Conservation (phyloP, 2,888 invertebrate genomes). For the Sminthurinus aureus region DNA sequence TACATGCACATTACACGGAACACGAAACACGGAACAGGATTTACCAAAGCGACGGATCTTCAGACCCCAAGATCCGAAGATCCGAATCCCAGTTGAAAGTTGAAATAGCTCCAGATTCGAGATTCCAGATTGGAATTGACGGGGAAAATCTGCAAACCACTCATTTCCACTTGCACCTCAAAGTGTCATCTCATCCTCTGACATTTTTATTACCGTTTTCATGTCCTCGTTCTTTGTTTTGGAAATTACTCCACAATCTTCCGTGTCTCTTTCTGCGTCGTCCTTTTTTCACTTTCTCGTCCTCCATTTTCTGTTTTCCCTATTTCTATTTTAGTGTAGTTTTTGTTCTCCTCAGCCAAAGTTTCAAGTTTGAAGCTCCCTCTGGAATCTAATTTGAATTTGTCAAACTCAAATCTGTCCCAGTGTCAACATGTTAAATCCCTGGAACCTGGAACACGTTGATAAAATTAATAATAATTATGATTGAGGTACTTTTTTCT, state of each 20-base stretch:
- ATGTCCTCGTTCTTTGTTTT: not conserved
- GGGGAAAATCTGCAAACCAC: not conserved
- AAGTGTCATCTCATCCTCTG: not conserved
- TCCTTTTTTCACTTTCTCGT: not conserved
- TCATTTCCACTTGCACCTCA: not conserved
- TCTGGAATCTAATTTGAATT: not conserved
- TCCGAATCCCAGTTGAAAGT: too few relatives aligned
- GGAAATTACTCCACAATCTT: not conserved
- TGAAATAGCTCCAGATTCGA: too few relatives aligned
- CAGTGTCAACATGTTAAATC: not conserved
- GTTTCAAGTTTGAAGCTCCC: not conserved
- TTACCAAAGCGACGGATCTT: too few relatives aligned
- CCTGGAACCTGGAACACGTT: not conserved
- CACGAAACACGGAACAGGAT: too few relatives aligned
- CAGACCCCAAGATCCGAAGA: too few relatives aligned
- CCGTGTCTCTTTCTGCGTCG: not conserved
- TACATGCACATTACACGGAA: too few relatives aligned
- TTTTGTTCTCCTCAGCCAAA: too few relatives aligned
- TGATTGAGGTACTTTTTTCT: too few relatives aligned
- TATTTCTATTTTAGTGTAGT: too few relatives aligned
- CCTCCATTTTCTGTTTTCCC: not conserved
- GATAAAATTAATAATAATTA: too few relatives aligned
- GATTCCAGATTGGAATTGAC: not conserved
- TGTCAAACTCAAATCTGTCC: too few relatives aligned
- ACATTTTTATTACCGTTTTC: not conserved